These are phyloP conservation scores for Oplegnathus fasciatus DNA, from an alignment of 2,113 vertebrate species.

Conservation along the genomic window DNA sequence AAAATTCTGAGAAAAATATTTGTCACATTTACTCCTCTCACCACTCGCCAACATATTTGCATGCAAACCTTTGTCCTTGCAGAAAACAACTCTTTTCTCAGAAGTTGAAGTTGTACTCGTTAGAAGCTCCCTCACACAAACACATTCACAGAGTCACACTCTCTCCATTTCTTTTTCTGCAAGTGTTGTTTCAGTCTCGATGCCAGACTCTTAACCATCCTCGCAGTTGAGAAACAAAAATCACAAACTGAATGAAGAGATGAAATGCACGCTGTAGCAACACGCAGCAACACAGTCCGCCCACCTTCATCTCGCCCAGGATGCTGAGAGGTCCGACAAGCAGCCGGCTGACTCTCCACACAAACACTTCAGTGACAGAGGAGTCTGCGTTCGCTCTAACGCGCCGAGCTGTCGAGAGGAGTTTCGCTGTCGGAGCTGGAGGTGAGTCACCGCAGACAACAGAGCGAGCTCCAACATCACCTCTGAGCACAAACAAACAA, in stretches of 20 bases:
- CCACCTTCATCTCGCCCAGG: constrained; percentile 49
- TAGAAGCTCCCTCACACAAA: constrained; percentile 24
- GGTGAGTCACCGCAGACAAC: constrained; percentile 50
- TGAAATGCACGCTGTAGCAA: constrained; percentile 25
- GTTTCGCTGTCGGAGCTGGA: constrained; percentile 33
- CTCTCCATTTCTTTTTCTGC: constrained; percentile 23
- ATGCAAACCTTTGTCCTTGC: constrained; percentile 4
- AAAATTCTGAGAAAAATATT: neutral
- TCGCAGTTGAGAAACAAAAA: neutral
- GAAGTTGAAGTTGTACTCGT: constrained; percentile 32
- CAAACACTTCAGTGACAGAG: constrained; percentile 42
- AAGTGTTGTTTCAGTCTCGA: neutral
- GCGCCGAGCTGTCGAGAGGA: constrained; percentile 23
- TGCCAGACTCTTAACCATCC: constrained; percentile 24
- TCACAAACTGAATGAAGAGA: constrained; percentile 54
- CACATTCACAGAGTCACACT: constrained; percentile 46
- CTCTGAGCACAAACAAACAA: constrained; percentile 32
- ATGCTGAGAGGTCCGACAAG: constrained; percentile 43
- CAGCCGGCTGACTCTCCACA: constrained; percentile 39
- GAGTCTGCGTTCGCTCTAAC: constrained; percentile 10
- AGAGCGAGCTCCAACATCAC: constrained; percentile 34
- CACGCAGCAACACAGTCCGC: constrained; percentile 43
- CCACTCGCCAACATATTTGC: constrained; percentile 26
- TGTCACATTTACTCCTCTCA: neutral
- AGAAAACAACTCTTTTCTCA: constrained; percentile 27